These are phyloP conservation scores for Synaphobranchus kaupii DNA, from an alignment of 2,797 vertebrate genomes.

Conservation along the genomic window DNA sequence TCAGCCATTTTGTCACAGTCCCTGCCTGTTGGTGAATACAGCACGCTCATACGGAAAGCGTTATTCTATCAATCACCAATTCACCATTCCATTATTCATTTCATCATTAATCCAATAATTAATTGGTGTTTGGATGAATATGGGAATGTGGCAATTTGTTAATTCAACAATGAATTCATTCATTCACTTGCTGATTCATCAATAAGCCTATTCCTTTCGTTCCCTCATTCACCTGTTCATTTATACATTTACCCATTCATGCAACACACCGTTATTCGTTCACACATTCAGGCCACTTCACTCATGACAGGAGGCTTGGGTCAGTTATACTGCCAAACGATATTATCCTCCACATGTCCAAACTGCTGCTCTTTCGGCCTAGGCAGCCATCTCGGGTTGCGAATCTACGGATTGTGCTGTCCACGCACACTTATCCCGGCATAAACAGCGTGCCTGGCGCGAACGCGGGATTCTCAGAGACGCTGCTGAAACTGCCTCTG, in stretches of 20 bases:
- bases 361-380: neutral
- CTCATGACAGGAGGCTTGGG: neutral
- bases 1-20: neutral
- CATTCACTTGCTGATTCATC: neutral
- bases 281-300: neutral
- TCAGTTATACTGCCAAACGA: neutral
- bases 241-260: neutral
- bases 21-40: neutral
- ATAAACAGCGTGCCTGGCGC: neutral
- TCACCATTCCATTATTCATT: neutral
- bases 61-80: neutral
- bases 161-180: neutral
- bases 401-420: neutral
- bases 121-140: neutral
- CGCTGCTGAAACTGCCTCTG: neutral
- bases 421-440: neutral
- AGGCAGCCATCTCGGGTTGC: neutral
- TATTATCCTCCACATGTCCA: neutral
- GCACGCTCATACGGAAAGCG: neutral
- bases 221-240: neutral
- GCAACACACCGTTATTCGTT: neutral
- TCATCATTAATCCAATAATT: neutral
- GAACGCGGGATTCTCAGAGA: neutral
- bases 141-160: neutral
- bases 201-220: neutral